phyloP scores from a whole-genome alignment of 2,888 invertebrate genomes.

The Agrilus mali region DNA sequence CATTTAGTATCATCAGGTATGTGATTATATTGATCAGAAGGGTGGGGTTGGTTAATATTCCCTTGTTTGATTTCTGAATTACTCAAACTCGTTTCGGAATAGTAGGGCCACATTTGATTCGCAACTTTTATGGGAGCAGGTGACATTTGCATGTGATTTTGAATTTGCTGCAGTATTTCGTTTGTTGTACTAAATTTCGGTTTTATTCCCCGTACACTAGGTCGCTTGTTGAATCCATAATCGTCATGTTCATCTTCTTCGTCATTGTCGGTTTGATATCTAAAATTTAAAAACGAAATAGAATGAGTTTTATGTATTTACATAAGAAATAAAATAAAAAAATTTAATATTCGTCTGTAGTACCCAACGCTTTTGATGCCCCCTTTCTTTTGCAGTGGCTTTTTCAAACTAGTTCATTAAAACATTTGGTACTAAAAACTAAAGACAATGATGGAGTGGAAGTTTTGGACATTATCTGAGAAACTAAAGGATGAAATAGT shows the following conservation, averaged over 20 bases:
- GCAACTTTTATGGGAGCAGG: slow-evolving; percentile 25
- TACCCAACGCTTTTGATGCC: too few species aligned
- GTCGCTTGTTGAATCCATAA: slow-evolving; percentile 80
- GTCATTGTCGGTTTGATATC: slow-evolving; percentile 43
- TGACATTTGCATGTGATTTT: slow-evolving; percentile 50
- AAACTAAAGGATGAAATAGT: neutral
- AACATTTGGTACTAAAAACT: neutral
- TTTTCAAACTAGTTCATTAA: too few species aligned
- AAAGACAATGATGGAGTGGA: too few species aligned
- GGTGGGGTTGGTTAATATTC: slow-evolving; percentile 21
- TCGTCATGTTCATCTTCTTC: slow-evolving; percentile 75
- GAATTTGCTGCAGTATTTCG: slow-evolving; percentile 71
- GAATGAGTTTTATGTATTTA: neutral
- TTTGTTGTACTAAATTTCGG: slow-evolving; percentile 72
- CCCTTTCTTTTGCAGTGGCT: too few species aligned
- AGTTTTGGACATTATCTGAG: too few species aligned
- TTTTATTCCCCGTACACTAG: slow-evolving; percentile 79
- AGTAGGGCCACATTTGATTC: slow-evolving; percentile 52
- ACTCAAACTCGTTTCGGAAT: slow-evolving; percentile 43
- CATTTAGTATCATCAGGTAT: slow-evolving; percentile 22
- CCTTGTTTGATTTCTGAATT: slow-evolving; percentile 22
- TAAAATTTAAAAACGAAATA: slow-evolving; percentile 18
- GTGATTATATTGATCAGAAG: slow-evolving; percentile 22
- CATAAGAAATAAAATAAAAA: too few species aligned
- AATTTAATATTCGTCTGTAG: too few species aligned